Evolutionary conservation across 1,140 invertebrate genomes (phyloP).

Genomic region (Tetraneura akinire): DNA sequence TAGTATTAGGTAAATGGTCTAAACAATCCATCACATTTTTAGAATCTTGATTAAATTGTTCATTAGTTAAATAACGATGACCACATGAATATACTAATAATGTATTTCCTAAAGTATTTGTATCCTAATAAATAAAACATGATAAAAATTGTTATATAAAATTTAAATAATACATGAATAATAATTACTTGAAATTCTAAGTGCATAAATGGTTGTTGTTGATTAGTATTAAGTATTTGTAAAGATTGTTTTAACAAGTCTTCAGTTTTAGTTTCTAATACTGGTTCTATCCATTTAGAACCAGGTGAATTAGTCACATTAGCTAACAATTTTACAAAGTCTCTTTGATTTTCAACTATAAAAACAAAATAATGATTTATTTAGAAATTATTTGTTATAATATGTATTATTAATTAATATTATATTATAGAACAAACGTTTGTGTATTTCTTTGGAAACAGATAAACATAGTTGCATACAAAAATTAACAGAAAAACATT

Average conservation of each 20-base stretch:
- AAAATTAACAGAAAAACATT: constrained; percentile 30
- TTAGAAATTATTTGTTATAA: not conserved
- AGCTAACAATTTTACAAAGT: constrained; percentile 20
- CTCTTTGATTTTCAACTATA: constrained; percentile 42
- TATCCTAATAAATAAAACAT: constrained; percentile 25
- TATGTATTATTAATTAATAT: not conserved
- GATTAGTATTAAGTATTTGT: constrained; percentile 3
- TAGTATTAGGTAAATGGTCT: constrained; percentile 29
- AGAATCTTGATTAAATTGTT: constrained; percentile 33
- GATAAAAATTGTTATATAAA: not conserved
- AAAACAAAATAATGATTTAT: not conserved
- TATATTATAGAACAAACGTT: constrained; percentile 2
- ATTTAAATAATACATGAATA: not conserved
- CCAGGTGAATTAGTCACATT: constrained; percentile 45
- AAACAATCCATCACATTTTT: constrained; percentile 8
- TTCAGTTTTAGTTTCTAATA: constrained; percentile 20
- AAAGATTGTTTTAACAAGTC: constrained; percentile 24
- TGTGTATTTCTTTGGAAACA: constrained; percentile 31
- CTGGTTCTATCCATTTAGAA: constrained; percentile 37
- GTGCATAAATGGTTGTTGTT: constrained; percentile 32
- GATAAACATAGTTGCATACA: constrained; percentile 30
- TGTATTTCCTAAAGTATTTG: constrained; percentile 12
- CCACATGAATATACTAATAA: constrained; percentile 43
- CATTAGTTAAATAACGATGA: constrained; percentile 36
- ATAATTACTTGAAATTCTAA: constrained; percentile 40